A percentile compares a stretch with the other conserved stretches of the same genome.
Evolutionary conservation across 2,797 vertebrate species (phyloP).

Genomic region (Phylloscopus collybita): DNA sequence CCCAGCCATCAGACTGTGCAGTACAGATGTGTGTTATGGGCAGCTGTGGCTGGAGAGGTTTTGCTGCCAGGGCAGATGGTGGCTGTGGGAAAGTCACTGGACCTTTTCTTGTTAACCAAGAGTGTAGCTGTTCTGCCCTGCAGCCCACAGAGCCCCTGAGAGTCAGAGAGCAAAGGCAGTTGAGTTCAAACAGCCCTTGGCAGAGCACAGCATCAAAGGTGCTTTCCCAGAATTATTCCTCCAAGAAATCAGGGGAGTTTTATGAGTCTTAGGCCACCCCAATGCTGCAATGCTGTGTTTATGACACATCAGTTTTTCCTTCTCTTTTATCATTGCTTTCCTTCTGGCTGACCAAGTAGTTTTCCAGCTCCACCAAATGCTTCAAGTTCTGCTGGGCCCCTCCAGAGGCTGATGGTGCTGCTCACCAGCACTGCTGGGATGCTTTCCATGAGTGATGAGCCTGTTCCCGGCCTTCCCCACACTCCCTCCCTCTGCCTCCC

Average conservation of each 20-base stretch:
- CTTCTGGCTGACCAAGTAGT: neutral
- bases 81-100: neutral
- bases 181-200: neutral
- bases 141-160: neutral
- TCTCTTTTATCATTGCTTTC: neutral
- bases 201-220: neutral
- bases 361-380: neutral
- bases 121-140: neutral
- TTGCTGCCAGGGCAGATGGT: neutral
- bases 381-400: neutral
- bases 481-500: neutral
- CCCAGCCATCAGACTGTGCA: neutral
- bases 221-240: neutral
- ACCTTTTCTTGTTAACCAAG: neutral
- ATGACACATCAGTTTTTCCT: neutral
- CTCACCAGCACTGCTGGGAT: neutral
- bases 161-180: neutral
- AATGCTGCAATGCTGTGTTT: neutral
- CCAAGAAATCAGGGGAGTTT: neutral
- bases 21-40: neutral
- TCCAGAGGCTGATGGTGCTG: neutral
- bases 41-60: neutral
- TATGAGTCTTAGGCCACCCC: neutral
- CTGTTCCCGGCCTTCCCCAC: neutral
- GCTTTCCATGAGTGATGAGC: conserved; percentile 4